Conservation (phyloP, 2,888 invertebrate genomes). For the Opisthograptis luteolata region DNA sequence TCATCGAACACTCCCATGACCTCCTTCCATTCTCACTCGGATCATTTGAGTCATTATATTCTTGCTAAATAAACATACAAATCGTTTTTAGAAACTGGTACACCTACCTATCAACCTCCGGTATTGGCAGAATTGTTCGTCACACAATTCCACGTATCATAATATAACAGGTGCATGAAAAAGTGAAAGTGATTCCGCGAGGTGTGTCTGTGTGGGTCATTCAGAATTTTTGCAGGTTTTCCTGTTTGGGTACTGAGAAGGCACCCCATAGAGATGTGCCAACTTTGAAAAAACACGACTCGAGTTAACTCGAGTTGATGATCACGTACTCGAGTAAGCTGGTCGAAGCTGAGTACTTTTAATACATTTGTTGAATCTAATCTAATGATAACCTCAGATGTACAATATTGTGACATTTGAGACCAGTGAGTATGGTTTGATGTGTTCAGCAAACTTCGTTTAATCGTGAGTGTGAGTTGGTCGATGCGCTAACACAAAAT, state of each 20-base stretch:
- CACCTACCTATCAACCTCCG: background rate
- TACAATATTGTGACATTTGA: too few relatives aligned
- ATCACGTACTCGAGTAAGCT: too few relatives aligned
- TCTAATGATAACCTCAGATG: too few relatives aligned
- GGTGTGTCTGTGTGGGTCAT: constrained; percentile 24
- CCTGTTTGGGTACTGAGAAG: constrained; percentile 20
- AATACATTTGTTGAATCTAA: too few relatives aligned
- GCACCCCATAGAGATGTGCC: too few relatives aligned
- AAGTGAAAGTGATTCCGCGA: constrained; percentile 20
- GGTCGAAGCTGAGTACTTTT: too few relatives aligned
- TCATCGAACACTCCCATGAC: constrained; percentile 29
- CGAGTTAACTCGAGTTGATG: too few relatives aligned
- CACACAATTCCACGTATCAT: constrained; percentile 6
- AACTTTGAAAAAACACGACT: too few relatives aligned
- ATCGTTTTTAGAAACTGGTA: background rate
- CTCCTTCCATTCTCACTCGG: constrained; percentile 26
- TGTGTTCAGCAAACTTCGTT: too few relatives aligned
- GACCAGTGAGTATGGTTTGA: too few relatives aligned
- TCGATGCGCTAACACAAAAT: too few relatives aligned
- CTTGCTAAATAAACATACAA: background rate
- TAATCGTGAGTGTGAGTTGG: too few relatives aligned
- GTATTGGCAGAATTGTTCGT: constrained; percentile 1
- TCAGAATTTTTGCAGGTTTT: constrained; percentile 20
- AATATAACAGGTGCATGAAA: constrained; percentile 12
- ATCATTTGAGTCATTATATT: constrained; percentile 12